Percentiles rank a stretch among this genome's conserved stretches.
phyloP scores from a whole-genome alignment of 2,113 vertebrate genomes.

The Alexandromys fortis region DNA sequence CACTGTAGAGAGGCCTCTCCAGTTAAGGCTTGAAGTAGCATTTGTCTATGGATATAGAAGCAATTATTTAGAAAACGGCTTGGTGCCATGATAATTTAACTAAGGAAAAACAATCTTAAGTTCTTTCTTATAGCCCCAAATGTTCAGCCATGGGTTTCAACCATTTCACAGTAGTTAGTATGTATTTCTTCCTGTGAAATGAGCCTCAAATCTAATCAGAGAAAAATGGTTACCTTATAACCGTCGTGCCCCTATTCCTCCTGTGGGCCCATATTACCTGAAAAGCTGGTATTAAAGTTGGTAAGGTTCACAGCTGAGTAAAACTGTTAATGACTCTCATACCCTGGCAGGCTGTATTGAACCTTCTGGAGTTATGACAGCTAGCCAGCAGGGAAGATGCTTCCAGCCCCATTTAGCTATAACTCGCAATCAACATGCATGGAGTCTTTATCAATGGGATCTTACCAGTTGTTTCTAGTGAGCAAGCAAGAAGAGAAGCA shows the following conservation, averaged over 20 bases:
- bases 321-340: not conserved
- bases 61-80: not conserved
- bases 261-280: not conserved
- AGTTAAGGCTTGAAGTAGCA: no score
- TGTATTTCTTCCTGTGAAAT: not conserved
- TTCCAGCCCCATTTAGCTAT: no score
- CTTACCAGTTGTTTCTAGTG: not conserved
- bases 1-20: not conserved
- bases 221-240: not conserved
- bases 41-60: not conserved
- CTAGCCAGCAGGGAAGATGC: not conserved
- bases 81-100: not conserved
- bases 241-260: no score
- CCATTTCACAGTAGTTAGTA: not conserved
- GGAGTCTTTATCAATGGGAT: no score
- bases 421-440: not conserved
- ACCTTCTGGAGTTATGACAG: not conserved
- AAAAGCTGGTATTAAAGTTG: not conserved
- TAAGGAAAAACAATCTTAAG: not conserved
- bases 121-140: not conserved
- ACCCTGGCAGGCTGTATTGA: no score
- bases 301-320: not conserved
- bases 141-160: not conserved
- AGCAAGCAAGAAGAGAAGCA: not conserved
- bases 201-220: not conserved